Evolutionary conservation across 2,113 vertebrate species (phyloP), one percentile per base, ranked within the genome.

Genomic region (Pleuronectes platessa): DNA sequence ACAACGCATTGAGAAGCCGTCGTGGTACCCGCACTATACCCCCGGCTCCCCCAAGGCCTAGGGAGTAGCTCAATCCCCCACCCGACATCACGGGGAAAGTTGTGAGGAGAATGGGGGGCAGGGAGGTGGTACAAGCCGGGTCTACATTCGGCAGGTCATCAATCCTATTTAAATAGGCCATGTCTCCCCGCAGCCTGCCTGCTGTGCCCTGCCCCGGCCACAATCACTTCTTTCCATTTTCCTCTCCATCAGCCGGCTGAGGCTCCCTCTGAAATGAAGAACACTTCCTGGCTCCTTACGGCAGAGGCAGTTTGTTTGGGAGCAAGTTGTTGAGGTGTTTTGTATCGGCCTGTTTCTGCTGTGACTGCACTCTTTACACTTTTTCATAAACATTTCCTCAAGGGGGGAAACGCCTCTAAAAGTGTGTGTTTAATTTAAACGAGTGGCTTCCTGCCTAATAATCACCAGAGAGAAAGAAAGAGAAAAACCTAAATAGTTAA

Each of bases 91-190:
- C 24, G 47, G 31, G 53, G 58, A 77, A 45, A 40, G 62, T 58
- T 63, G 62, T 8, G 72, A 70, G 65, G 66, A 59, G n/a, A 63
- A 54, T 1, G 4, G 11, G 49, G 26, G 45, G 61, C 0, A 5
- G 45, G 71, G 65, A 27, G 51, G 55, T 65, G 63, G 26, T 54
- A 5, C 24, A 60, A 73, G 71, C 61, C 18, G 51, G 67, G 81
- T 77, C 85, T 37, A 65, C 83, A 66, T 86, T 74, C 81, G 85
- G 87, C 86, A 86, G 84, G 84, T 88, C 91, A 94, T 95, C 90
- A 92, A 93, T 94, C 90, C 90, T 92, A 76, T 92, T 90, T 93
- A 93, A 94, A 92, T 89, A 91, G 93, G 88, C 86, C 91, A 89
- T 83, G 70, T 87, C 74, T 82, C 37, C 59, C 6, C 17, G 14